Base-by-base conservation (phyloP, 2,888 invertebrate species). In the Drosophila testacea region DNA sequence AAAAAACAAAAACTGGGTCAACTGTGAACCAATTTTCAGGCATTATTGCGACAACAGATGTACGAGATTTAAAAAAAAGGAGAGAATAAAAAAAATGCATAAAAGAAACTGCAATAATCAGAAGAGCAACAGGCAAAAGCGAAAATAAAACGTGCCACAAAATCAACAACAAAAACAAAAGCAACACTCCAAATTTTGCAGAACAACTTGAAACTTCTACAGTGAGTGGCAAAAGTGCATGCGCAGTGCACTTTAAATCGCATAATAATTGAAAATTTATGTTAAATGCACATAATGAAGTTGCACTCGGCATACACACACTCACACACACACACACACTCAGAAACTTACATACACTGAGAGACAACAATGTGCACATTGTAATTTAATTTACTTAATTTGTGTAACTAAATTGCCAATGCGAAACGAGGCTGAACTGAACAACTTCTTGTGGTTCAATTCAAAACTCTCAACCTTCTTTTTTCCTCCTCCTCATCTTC, bases 311-410 rank as follows among this genome's bases (percentile, higher is more conserved):
- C 62, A 64, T 41, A 48, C 36, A 48, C 52, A 70, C 10, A 42
- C 42, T 16, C 22, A 38, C 38, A 11, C 9, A 4, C 9, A 38
- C 41, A 38, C 38, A 38, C 38, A 38, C n/a, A 41, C 56, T 10
- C 57, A 27, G 41, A 41, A 22, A 51, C 38, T 22, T 16, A 46
- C 36, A 36, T 27, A 39, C 39, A 42, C 38, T 39, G 46, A 56
- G 50, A 34, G 47, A 59, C 66, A 71, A 82, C 77, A 76, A 76
- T 85, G 73, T 73, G 65, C 81, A 68, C 81, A 89, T 88, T 85
- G 89, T 85, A 88, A 88, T 85, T 85, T 89, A 85, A 85, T 85
- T 85, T 75, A 83, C 69, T 85, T 89, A 80, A 89, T 85, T 88
- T 67, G 63, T 69, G 71, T 62, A 79, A 79, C 71, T 79, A 79